A percentile compares a stretch with the other conserved stretches of the same genome.
Evolutionary conservation across 1,140 invertebrate species (phyloP).

Genomic region (Linepithema humile): DNA sequence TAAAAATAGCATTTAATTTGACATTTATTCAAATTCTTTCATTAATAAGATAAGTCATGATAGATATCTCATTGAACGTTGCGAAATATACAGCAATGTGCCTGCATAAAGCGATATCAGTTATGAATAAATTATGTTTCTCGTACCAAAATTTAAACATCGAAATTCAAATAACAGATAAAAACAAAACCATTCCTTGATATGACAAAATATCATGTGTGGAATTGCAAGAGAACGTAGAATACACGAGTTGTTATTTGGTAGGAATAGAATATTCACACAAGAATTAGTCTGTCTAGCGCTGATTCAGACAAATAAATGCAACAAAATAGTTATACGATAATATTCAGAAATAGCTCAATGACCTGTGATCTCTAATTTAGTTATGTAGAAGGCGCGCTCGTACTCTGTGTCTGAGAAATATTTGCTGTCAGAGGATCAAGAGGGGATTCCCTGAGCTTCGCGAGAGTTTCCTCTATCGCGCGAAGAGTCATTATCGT

Average conservation of each 20-base stretch:
- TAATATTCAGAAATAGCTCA: not conserved
- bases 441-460: constrained; percentile 13
- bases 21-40: no score
- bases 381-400: not conserved
- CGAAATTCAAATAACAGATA: no score
- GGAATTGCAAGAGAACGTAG: not conserved
- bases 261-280: not conserved
- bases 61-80: no score
- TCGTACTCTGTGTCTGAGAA: not conserved
- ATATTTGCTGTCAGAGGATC: not conserved
- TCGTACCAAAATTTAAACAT: no score
- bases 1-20: no score
- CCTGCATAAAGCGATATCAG: no score
- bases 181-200: not conserved
- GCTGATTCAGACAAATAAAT: not conserved
- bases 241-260: not conserved
- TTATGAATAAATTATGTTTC: no score
- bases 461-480: constrained; percentile 4
- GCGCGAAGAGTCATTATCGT: not conserved
- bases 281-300: not conserved
- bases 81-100: no score
- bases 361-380: not conserved
- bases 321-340: not conserved
- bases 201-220: not conserved
- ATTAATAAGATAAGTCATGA: no score